Base-by-base conservation (phyloP, 2,113 vertebrate species). In the Menidia beryllina region DNA sequence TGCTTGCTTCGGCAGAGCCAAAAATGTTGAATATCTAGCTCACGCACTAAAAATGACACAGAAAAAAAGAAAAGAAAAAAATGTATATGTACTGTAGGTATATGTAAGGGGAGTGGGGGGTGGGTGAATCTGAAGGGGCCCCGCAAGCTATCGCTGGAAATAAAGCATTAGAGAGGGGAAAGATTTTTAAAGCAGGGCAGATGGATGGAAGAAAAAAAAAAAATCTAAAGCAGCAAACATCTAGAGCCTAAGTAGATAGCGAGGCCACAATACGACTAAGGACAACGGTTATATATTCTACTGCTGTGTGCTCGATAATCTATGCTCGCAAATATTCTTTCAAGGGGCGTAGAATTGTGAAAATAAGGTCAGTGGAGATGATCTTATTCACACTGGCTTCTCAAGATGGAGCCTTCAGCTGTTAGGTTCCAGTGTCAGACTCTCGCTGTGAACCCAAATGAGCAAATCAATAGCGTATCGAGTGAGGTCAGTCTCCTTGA, bases 401-500 rank as follows among this genome's bases (percentile, higher is more conserved):
- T 88, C 74, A 74, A 81, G 81, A 89, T 60, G 75, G 71, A 91
- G 84, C 82, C 82, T 82, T 91, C 69, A 85, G 81, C 80, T 83
- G 75, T 77, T 80, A 60, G 75, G 80, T 83, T 81, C 78, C 82
- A 77, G 77, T 77, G 83, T 83, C 84, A 89, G 79, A 73, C 79
- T 79, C 81, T 68, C 7, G 74, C 87, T 85, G 85, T 77, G 86
- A 89, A 89, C 81, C 79, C 66, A 88, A 88, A 88, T 69, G 79
- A 83, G 84, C 69, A 86, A 88, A 92, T 92, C 90, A 78, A 92
- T 91, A 90, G 57, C n/a, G 60, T 54, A 91, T 88, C 81, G 88
- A 89, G 75, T 79, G 75, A 86, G 88, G 91, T 91, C 88, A 90
- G 84, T 75, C 86, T 91, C 82, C 83, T 86, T 83, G 85, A 89